Evolutionary conservation across 1,140 invertebrate species (phyloP), one percentile per base, ranked within the genome.

Genomic region (Gryllus bimaculatus): DNA sequence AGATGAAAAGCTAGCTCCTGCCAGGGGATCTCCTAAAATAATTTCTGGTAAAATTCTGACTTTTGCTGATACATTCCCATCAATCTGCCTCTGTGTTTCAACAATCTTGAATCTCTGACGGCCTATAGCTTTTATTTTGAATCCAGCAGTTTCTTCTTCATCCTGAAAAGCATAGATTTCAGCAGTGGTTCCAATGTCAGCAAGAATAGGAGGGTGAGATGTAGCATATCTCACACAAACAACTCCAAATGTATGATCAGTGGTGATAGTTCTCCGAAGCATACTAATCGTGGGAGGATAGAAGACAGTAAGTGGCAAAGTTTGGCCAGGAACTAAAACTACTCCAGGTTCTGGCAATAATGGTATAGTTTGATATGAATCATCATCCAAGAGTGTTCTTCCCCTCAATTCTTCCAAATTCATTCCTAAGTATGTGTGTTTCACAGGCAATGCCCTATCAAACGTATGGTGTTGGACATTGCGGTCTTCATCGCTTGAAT

Each of bases 261-360:
- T 87, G 26, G 87, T 84, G 39, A 92, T 88, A 78, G 88, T 87
- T n/a, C 84, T 84, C 80, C 85, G 85, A 54, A 90, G 83, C 89
- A 91, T 90, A 54, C 88, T 85, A 49, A 90, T 88, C 73, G 85
- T 86, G 47, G 85, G 84, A 47, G 85, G 83, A 73, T 89, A 87
- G 81, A 88, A 90, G n/a, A 92, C 86, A 80, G 91, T 90, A 26
- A 94, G 87, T 2, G 93, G 93, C 47, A 94, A 84, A 39, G 90
- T 92, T 84, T 94, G 92, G 8, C 92, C 92, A 47, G 93, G 93
- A 79, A 93, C 89, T 54, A 92, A 83, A 13, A 93, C 87, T 47
- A 93, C 86, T 73, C 89, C 89, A 73, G 89, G 87, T 75, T 88
- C 86, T 54, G 88, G 84, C 47, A 93, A 85, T 26, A 94, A 82